These are phyloP conservation scores for Patella depressa DNA, from an alignment of 2,888 invertebrate species.

Conservation along the genomic window DNA sequence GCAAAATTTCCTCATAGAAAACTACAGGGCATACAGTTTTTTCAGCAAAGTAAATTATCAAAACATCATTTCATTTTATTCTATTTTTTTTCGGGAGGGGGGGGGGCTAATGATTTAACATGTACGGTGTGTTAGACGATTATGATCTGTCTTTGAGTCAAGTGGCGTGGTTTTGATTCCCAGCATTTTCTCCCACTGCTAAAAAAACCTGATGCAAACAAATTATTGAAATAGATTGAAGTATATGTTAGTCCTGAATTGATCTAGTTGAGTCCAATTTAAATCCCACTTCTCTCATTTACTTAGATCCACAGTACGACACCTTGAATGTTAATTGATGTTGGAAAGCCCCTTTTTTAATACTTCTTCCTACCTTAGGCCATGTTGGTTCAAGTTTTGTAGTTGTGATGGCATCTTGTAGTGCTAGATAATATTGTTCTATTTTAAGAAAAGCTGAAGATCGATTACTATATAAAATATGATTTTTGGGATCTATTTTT, in stretches of 20 bases:
- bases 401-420: conserved; percentile 84
- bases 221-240: not conserved
- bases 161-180: no score
- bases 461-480: conserved; percentile 83
- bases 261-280: not conserved
- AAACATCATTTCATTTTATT: no score
- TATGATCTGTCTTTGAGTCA: no score
- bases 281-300: no score
- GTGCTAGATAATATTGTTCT: conserved; percentile 82
- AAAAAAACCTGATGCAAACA: not conserved
- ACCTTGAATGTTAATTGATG: not conserved
- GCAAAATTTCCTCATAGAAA: no score
- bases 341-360: not conserved
- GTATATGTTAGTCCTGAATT: not conserved
- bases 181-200: no score
- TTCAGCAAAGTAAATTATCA: no score
- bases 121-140: no score
- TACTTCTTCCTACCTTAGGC: conserved; percentile 78
- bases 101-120: no score
- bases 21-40: no score
- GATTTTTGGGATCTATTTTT: conserved; percentile 81
- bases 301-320: not conserved
- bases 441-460: conserved; percentile 85
- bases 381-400: conserved; percentile 83
- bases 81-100: no score